Evolutionary conservation across 2,113 vertebrate genomes (phyloP), one percentile per base, ranked within the genome.

Genomic region (Sebastes schlegelii): DNA sequence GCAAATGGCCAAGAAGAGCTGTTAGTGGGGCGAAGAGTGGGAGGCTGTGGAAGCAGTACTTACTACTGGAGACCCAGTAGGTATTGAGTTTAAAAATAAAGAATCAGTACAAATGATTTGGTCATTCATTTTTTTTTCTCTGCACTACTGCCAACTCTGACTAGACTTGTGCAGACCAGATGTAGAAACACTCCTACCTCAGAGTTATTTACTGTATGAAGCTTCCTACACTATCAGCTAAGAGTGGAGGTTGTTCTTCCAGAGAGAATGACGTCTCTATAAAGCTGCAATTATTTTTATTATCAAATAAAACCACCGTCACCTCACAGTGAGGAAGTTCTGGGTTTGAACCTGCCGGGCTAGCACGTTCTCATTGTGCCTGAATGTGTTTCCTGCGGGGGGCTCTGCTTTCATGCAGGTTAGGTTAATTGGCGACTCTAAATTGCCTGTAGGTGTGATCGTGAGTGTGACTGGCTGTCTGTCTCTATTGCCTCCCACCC

Each of bases 11-110:
- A 84, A 84, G 72, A 14, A 46, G 76, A 82, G 57, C 8, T 55
- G 74, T 21, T 61, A 34, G 74, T 48, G 73, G 74, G 82, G 79
- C 78, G 40, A 1, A 17, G 52, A 80, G 82, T 91, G 78, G 77
- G 85, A 81, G 77, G 83, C 49, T 80, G 26, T 77, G 12, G 23
- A 62, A 68, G 16, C 42, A 61, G 21, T 16, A 43, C 45, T 77
- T 79, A 80, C 76, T 80, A 77, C 68, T 26, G 46, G 12, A 77
- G 83, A 83, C 77, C 54, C 76, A 58, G 52, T 13, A 64, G 77
- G 21, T 60, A 51, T 71, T 1, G 5, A 57, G 17, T 43, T 57
- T 2, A 60, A 61, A 49, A 65, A 57, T 12, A 54, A 49, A 21
- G 34, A 60, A 62, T 26, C 17, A 4, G 16, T 23, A 16, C 2